These are phyloP conservation scores for Drosophila insularis DNA, from an alignment of 1,140 invertebrate genomes.

Conservation along the genomic window DNA sequence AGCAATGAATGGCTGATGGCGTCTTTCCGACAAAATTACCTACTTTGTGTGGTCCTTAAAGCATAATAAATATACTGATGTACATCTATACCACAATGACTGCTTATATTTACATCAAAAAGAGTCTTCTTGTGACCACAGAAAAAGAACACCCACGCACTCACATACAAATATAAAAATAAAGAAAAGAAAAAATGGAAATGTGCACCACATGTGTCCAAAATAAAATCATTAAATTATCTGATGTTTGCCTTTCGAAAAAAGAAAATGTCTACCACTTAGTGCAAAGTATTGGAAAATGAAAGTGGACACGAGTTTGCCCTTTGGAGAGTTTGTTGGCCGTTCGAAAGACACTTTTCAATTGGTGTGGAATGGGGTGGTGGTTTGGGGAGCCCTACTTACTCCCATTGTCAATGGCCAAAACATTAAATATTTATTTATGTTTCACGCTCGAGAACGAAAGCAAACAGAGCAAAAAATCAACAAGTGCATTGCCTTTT, in stretches of 20 bases:
- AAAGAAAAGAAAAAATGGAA: not conserved
- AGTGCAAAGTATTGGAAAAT: constrained; percentile 49
- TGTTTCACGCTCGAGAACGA: constrained; percentile 42
- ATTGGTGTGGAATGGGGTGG: not conserved
- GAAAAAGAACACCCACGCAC: not conserved
- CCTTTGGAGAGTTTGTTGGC: constrained; percentile 40
- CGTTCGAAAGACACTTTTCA: constrained; percentile 30
- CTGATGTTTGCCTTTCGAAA: constrained; percentile 39
- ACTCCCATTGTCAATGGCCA: constrained; percentile 43
- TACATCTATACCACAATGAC: not conserved
- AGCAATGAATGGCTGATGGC: not conserved
- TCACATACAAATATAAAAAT: not conserved
- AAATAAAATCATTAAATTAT: constrained; percentile 24
- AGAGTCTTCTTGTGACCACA: not conserved
- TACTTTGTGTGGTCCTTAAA: not conserved
- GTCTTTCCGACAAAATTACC: not conserved
- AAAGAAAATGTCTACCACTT: constrained; percentile 22
- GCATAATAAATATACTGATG: not conserved
- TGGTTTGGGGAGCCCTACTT: too few species aligned
- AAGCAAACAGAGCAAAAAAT: constrained; percentile 38
- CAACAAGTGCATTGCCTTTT: constrained; percentile 40
- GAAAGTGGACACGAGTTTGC: constrained; percentile 40
- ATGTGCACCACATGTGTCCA: constrained; percentile 23
- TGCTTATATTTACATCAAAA: not conserved
- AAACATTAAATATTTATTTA: constrained; percentile 68